Evolutionary conservation across 2,113 vertebrate species (phyloP), one percentile per base, ranked within the genome.

Genomic region (Podarcis raffonei): DNA sequence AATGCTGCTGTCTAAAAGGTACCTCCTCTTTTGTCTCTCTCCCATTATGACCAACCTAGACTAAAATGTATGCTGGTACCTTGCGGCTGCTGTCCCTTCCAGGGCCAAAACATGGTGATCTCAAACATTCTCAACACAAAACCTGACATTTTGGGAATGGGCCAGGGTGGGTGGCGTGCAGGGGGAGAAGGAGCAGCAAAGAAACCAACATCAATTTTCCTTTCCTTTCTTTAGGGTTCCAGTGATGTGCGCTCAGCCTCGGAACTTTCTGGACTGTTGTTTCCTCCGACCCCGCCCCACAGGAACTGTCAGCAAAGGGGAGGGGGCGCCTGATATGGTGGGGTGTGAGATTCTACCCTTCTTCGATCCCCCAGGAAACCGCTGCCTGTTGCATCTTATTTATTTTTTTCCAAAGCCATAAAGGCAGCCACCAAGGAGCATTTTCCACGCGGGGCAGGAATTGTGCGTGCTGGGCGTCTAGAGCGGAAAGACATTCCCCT

Each of bases 361-460:
- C 90, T 87, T 83, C 82, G 68, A 37, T 78, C 89, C 84, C 93
- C 94, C 94, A 13, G 75, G 89, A 91, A 95, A 92, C 81, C 92
- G 87, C 87, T 89, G 89, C 84, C 71, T 83, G 62, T 25, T 81
- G 71, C 95, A 94, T 53, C 48, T 53, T 53, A 53, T 53, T 48
- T 93, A 92, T 95, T 94, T 91, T 93, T 91, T 89, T 91, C 57
- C 84, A 88, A 96, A 96, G 95, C 95, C 95, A 96, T 96, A 96
- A 23, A 91, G 94, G 85, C 71, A 87, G 89, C 84, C 37, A 77
- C 16, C 18, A 37, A 57, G 37, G 72, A 57, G 72, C 71, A 81
- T 77, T 87, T 77, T 18, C n/a, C 23, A 78, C 68, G 59, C 9
- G 23, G 71, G 69, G 80, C 75, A 18, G 84, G 80, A 37, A 30